A percentile compares a stretch with the other conserved stretches of the same genome.
Evolutionary conservation across 2,888 invertebrate genomes (phyloP).

Genomic region (Athalia cordata): DNA sequence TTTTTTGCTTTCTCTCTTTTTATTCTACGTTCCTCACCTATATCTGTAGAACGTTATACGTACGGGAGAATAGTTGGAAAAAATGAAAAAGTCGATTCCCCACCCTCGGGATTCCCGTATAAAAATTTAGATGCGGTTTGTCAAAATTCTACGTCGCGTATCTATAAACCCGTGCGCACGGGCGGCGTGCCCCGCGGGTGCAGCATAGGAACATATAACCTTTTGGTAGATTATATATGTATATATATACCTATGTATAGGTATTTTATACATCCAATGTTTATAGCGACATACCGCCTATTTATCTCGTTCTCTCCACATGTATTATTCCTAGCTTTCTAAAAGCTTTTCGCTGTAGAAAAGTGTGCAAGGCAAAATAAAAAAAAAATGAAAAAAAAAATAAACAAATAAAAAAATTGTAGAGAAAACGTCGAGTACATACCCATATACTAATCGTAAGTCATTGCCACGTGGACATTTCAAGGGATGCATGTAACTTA

Average conservation of each 20-base stretch:
- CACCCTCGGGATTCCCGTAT: neutral
- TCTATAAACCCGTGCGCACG: neutral
- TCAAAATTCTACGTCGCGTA: conserved; percentile 11
- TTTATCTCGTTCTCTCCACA: conserved; percentile 55
- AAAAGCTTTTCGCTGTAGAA: conserved; percentile 70
- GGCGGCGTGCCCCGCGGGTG: neutral
- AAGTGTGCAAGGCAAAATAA: conserved; percentile 53
- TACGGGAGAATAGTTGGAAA: neutral
- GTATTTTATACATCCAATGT: conserved; percentile 23
- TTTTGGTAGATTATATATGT: neutral
- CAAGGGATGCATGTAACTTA: neutral
- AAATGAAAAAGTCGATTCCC: neutral
- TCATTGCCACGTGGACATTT: conserved; percentile 54
- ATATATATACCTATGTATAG: conserved; percentile 1
- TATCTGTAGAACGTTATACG: no score
- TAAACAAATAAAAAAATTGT: neutral
- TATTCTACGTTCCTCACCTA: no score
- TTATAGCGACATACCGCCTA: conserved; percentile 48
- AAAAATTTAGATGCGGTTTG: neutral
- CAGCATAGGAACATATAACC: conserved; percentile 9
- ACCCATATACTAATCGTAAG: conserved; percentile 58
- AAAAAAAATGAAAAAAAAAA: neutral
- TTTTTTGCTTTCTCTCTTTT: no score
- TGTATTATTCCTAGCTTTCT: conserved; percentile 67
- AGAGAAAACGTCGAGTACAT: neutral